These are phyloP conservation scores for Coracias cyanogaster DNA, from an alignment of 2,797 vertebrate species.

Conservation along the genomic window DNA sequence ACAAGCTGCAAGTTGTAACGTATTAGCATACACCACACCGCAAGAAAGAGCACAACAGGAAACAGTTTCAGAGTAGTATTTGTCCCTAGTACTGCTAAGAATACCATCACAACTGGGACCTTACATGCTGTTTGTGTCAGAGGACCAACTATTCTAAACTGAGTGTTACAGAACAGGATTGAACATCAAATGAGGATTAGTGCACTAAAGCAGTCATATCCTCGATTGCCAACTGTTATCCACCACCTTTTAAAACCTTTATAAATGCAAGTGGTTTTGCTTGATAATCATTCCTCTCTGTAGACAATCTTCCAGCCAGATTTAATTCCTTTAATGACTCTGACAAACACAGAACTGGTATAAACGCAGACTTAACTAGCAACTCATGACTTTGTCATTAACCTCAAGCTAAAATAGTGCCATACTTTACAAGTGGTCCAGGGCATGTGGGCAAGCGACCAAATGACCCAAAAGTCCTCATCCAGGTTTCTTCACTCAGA, in stretches of 20 bases:
- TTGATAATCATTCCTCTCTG: neutral
- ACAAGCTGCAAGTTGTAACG: conserved; percentile 27
- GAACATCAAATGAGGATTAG: neutral
- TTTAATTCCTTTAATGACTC: neutral
- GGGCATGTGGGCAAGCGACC: neutral
- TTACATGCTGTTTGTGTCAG: neutral
- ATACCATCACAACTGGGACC: neutral
- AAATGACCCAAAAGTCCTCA: neutral
- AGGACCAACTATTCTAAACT: neutral
- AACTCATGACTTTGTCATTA: neutral
- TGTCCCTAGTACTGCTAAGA: neutral
- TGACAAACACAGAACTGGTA: neutral
- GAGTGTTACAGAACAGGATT: neutral
- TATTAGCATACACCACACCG: neutral
- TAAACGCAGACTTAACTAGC: neutral
- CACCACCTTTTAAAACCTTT: neutral
- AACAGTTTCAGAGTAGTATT: neutral
- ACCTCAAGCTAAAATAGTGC: neutral
- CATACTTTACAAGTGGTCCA: neutral
- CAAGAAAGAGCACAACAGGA: conserved; percentile 29
- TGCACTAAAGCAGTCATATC: neutral
- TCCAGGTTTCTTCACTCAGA: neutral
- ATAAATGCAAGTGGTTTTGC: neutral
- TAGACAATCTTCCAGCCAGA: neutral
- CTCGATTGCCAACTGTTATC: neutral